Evolutionary conservation across 2,113 vertebrate genomes (phyloP), one percentile per base, ranked within the genome.

Genomic region (Sclerurus mexicanus): DNA sequence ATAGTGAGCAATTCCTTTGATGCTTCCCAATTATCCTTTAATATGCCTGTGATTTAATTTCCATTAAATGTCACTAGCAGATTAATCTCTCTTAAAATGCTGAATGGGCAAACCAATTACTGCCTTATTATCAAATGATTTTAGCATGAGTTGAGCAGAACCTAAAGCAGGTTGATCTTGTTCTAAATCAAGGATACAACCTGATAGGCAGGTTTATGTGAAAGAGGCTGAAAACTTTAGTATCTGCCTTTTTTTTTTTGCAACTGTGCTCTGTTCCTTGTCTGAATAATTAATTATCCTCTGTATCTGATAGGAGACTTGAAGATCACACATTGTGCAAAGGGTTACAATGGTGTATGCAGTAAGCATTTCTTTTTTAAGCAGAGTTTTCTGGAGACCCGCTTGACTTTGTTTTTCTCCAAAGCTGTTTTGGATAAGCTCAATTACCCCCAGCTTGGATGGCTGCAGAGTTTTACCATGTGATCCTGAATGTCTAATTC

Each of bases 21-120:
- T 95, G 72, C 89, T 97, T 97, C 83, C 93, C 93, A 96, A 93
- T 98, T 97, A 95, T 92, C 87, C 87, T 93, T 42, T 96, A 97
- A 96, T 88, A 91, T 66, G 81, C 84, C 55, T 97, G 93, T 96
- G 90, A 97, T 98, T 98, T 97, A 95, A 96, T 97, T 98, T 96
- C 96, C 92, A 97, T 98, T 98, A 97, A 96, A 89, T 92, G 67
- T 87, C 60, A 27, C 72, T 97, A 93, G 95, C 92, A 97, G 96
- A 97, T 97, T 94, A 97, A 97, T 98, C 90, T 97, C 73, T 95
- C 95, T 95, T 96, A 97, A 97, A 96, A 96, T 92, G 86, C 94
- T 96, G 95, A 97, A 82, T 82, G 95, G 79, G 95, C 92, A 97
- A 97, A 95, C 94, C 97, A 92, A 93, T 85, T 93, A 84, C 94